These are phyloP conservation scores for Callithrix jacchus DNA, from an alignment of 2,113 vertebrate species.

Conservation along the genomic window DNA sequence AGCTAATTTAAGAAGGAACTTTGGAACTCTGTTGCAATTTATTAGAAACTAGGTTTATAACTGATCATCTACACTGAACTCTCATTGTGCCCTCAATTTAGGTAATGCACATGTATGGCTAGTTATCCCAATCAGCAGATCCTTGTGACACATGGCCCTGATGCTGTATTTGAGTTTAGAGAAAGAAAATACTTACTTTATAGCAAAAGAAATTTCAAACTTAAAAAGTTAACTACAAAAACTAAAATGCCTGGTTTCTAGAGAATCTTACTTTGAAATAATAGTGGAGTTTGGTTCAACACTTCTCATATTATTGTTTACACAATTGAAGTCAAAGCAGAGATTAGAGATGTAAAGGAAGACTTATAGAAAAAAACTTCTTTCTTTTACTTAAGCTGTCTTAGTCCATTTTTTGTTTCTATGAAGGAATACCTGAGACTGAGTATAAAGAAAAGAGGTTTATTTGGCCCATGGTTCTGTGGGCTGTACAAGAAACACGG, in stretches of 20 bases:
- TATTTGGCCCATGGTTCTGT: no score
- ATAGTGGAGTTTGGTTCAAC: background rate
- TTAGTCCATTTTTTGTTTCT: no score
- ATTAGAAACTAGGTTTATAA: background rate
- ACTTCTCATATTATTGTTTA: background rate
- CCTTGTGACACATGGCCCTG: background rate
- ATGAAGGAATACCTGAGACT: no score
- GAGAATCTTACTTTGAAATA: background rate
- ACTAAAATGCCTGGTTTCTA: background rate
- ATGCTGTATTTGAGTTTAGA: background rate
- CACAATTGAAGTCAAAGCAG: background rate
- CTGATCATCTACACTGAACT: background rate
- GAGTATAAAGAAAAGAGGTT: no score
- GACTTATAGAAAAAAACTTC: background rate
- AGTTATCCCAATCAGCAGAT: background rate
- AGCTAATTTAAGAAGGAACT: background rate
- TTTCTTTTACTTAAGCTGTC: background rate
- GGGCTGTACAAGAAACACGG: no score
- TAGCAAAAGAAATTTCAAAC: background rate
- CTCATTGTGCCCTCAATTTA: background rate
- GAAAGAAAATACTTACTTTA: background rate
- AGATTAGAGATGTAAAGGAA: background rate
- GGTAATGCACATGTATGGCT: background rate
- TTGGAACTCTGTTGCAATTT: background rate
- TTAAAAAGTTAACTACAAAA: background rate